Evolutionary conservation across 2,797 vertebrate genomes (phyloP), one percentile per base, ranked within the genome.

Genomic region (Ficedula albicollis): DNA sequence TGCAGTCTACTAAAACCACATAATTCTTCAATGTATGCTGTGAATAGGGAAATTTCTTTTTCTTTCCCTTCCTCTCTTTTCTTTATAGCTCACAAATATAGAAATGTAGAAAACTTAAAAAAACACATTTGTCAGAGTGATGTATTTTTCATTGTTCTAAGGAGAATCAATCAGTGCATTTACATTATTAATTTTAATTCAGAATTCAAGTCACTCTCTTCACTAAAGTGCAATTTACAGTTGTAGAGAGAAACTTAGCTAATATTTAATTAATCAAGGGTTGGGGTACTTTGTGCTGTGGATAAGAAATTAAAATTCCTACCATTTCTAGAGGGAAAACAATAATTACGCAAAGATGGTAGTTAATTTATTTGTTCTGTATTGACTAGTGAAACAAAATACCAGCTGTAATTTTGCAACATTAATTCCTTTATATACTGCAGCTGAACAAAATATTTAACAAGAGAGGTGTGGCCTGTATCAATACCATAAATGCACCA

Each of bases 331-430:
- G 48, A 86, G 16, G 38, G 73, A 94, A 56, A 73, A 73, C 75
- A 92, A 44, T 85, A 87, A 83, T 91, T 86, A 48, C 1, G 1
- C 9, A 44, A 60, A 76, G 32, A 69, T 84, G 44, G 29, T 8
- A 5, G 49, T 76, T 86, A 90, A 59, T 86, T 68, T 84, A 41
- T 83, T 88, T 96, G 19, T 84, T 95, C 59, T 87, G 14, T 66
- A 27, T 79, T 93, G 55, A 81, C 58, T 66, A 56, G 30, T 70
- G 59, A 91, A 84, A 73, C n/a, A 81, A 75, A 89, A 90, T 83
- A 32, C 34, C n/a, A 59, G 13, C 30, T 87, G 44, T 69, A 87
- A 84, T 87, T 82, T 87, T 39, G 29, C 64, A 91, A 20, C 41
- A 32, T 69, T 63, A 69, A 86, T 81, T 89, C 23, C 19, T 79